Evolutionary conservation across 2,113 vertebrate genomes (phyloP).

Genomic region (Bos indicus): DNA sequence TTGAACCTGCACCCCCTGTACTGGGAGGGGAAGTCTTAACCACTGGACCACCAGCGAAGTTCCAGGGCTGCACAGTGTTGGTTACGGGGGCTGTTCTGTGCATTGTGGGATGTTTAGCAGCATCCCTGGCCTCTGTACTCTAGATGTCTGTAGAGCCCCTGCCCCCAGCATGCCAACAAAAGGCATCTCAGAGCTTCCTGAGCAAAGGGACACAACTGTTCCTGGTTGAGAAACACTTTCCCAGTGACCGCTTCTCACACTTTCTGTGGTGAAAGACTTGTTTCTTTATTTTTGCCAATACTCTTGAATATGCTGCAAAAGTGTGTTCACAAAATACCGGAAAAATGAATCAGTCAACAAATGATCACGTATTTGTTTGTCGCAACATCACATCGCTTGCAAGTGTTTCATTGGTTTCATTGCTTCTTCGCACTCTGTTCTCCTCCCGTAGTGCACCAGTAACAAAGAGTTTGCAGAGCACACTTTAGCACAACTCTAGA

Average conservation of each 20-base stretch:
- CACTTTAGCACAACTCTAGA: no score
- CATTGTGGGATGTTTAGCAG: background rate
- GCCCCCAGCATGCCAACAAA: background rate
- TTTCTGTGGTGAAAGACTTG: background rate
- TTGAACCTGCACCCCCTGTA: background rate
- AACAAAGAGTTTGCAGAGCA: rapidly evolving
- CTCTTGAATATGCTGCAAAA: background rate
- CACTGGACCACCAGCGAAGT: background rate
- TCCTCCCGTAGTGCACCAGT: rapidly evolving
- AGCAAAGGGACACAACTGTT: background rate
- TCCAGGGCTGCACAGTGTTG: background rate
- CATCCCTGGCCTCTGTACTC: background rate
- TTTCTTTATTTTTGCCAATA: background rate
- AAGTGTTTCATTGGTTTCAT: background rate
- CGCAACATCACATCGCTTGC: rapidly evolving
- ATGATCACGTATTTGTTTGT: rapidly evolving
- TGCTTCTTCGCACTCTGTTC: rapidly evolving
- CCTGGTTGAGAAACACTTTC: background rate
- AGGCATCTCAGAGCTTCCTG: background rate
- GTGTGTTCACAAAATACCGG: background rate
- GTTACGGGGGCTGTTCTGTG: background rate
- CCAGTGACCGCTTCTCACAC: background rate
- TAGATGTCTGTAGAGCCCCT: no score
- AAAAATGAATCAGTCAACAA: background rate
- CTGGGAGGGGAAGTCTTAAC: background rate